A percentile compares a stretch with the other conserved stretches of the same genome.
These are phyloP conservation scores for Cyprinella venusta DNA, from an alignment of 2,797 vertebrate genomes.

Conservation along the genomic window DNA sequence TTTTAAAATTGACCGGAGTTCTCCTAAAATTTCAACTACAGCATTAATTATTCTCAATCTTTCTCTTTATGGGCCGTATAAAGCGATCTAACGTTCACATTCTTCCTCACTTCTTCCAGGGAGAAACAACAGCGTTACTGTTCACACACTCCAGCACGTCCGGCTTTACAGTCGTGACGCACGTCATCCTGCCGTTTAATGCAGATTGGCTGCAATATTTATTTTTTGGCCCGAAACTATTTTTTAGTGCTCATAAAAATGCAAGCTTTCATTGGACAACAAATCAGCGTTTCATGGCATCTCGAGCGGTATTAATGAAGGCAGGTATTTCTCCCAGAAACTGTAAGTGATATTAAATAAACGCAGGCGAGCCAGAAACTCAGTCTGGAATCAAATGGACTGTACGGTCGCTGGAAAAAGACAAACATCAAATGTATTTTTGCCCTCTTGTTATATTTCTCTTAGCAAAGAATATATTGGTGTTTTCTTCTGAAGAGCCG, in stretches of 20 bases:
- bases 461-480: background rate
- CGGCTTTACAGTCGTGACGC: background rate
- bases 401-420: background rate
- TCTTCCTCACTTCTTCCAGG: background rate
- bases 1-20: too few species aligned
- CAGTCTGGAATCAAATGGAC: background rate
- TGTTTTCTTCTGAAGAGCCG: background rate
- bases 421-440: background rate
- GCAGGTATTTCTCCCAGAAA: background rate
- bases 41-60: background rate
- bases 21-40: background rate
- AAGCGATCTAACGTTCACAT: background rate
- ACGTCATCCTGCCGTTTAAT: background rate
- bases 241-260: slow-evolving; percentile 12
- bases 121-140: slow-evolving; percentile 28
- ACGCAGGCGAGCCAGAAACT: background rate
- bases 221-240: background rate
- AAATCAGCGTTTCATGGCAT: background rate
- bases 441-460: background rate
- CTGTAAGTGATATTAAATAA: slow-evolving; percentile 21
- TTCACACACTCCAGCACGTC: background rate
- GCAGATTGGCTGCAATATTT: slow-evolving; percentile 13
- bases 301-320: background rate
- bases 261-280: slow-evolving; percentile 14
- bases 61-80: background rate